A percentile compares a stretch with the other conserved stretches of the same genome.
Conservation (phyloP, 2,797 vertebrate species). For the Pangasius macronema region DNA sequence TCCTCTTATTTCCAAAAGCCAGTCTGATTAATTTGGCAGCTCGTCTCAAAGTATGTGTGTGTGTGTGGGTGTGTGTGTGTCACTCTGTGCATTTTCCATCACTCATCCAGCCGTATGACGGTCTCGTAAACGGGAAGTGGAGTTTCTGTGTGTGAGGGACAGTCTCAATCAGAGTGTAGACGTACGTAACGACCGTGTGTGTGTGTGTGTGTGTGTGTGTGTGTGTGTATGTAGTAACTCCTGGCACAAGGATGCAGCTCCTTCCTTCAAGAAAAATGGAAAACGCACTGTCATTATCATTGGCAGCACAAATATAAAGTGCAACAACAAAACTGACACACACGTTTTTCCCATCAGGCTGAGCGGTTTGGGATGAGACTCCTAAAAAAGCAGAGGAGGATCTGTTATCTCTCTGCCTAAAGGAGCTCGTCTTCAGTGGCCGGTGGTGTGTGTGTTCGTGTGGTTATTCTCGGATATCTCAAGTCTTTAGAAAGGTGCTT, state of each 20-base stretch:
- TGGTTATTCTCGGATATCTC: slow-evolving; percentile 38
- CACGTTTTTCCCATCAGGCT: not conserved
- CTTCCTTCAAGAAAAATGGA: slow-evolving; percentile 8
- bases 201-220: not conserved
- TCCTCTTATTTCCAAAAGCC: slow-evolving; percentile 42
- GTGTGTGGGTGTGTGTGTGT: slow-evolving; percentile 41
- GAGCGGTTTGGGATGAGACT: not conserved
- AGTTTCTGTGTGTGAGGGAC: too few species aligned
- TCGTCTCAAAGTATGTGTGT: slow-evolving; percentile 60
- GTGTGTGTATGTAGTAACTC: not conserved
- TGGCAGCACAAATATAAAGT: not conserved
- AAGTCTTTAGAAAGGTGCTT: slow-evolving; percentile 30
- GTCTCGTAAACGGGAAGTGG: too few species aligned
- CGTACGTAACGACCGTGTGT: too few species aligned
- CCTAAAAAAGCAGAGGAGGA: slow-evolving; percentile 5
- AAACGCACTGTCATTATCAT: slow-evolving; percentile 1
- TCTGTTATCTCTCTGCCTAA: slow-evolving; percentile 24
- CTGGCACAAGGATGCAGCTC: not conserved
- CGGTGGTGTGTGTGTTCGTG: slow-evolving; percentile 8
- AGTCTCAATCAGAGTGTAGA: too few species aligned
- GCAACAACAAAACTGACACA: not conserved
- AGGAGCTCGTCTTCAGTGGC: slow-evolving; percentile 22
- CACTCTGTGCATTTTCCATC: slow-evolving; percentile 51
- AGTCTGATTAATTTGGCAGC: slow-evolving; percentile 57
- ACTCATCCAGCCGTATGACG: slow-evolving; percentile 61